Percentiles rank a stretch among this genome's conserved stretches.
These are phyloP conservation scores for Stictonetta naevosa DNA, from an alignment of 2,113 vertebrate genomes.

Conservation along the genomic window DNA sequence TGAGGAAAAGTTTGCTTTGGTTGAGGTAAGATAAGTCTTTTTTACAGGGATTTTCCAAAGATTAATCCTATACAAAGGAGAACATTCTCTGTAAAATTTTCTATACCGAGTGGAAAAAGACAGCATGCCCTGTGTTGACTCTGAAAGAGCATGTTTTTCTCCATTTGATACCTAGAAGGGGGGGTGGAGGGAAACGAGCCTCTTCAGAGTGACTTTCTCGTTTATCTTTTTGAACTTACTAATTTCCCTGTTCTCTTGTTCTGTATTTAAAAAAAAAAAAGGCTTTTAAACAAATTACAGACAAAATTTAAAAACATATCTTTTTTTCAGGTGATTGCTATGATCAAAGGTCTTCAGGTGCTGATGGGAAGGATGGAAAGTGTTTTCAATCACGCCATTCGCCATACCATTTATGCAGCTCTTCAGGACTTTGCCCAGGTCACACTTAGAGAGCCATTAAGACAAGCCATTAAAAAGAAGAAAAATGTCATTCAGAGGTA, in stretches of 20 bases:
- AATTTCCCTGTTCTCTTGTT: not conserved
- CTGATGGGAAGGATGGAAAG: slow-evolving; percentile 92
- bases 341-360: slow-evolving; percentile 91
- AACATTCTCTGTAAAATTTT: not conserved
- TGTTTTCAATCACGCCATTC: slow-evolving; percentile 90
- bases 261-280: not conserved
- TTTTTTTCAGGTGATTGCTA: slow-evolving; percentile 84
- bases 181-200: not conserved
- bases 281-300: not conserved
- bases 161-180: not conserved
- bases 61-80: not conserved
- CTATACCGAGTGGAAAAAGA: not conserved
- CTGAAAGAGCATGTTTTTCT: not conserved
- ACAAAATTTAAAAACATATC: not conserved
- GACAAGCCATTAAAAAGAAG: slow-evolving; percentile 91
- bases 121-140: not conserved
- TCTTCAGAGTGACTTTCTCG: not conserved
- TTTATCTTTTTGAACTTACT: not conserved
- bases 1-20: slow-evolving; percentile 90
- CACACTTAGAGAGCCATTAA: slow-evolving; percentile 84
- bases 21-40: slow-evolving; percentile 78
- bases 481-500: slow-evolving; percentile 92
- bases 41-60: not conserved
- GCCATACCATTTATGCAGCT: slow-evolving; percentile 89
- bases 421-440: slow-evolving; percentile 90